Evolutionary conservation across 2,113 vertebrate genomes (phyloP), one percentile per base, ranked within the genome.

Genomic region (Emydocephalus ijimae): DNA sequence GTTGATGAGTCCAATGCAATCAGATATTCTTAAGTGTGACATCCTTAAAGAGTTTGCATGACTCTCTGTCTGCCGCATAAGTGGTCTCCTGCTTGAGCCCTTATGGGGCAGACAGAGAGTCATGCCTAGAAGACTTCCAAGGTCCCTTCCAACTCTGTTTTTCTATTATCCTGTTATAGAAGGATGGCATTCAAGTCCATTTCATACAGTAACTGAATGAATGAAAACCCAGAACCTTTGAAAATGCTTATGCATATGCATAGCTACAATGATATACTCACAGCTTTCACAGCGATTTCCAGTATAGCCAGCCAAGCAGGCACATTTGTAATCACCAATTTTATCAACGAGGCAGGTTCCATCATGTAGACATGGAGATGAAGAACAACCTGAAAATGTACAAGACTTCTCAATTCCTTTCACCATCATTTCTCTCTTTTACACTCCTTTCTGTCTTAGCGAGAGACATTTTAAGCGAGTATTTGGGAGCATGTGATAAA

Each of bases 291-390:
- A 99, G 94, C 96, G 98, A 91, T 86, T 98, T 87, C 99, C 99
- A 0, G 99, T 99, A 61, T 99, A 99, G 90, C 99, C 99, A 94
- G 98, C 98, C 95, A 99, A 96, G 95, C 99, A 99, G 91, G 98
- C 98, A 89, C 99, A 99, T 86, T 96, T 98, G 96, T 98, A 99
- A 81, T 97, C 97, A 91, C 97, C 95, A 0, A 97, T 97, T 85
- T 96, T 97, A 94, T 98, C 98, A 69, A 98, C 96, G 94, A 99
- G 93, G 91, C 99, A 99, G 0, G 99, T 99, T 93, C 99, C 98
- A 56, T 99, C 99, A 1, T 99, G 98, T 88, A 98, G 97, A 96
- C 99, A 99, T 0, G 99, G 99, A 87, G 98, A 99, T 2, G 99
- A 99, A 94, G 98, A 99, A 95, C 99, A 99, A 0, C 98, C 99